A percentile compares a stretch with the other conserved stretches of the same genome.
Conservation (phyloP, 2,888 invertebrate species). For the Uropetala carovei region DNA sequence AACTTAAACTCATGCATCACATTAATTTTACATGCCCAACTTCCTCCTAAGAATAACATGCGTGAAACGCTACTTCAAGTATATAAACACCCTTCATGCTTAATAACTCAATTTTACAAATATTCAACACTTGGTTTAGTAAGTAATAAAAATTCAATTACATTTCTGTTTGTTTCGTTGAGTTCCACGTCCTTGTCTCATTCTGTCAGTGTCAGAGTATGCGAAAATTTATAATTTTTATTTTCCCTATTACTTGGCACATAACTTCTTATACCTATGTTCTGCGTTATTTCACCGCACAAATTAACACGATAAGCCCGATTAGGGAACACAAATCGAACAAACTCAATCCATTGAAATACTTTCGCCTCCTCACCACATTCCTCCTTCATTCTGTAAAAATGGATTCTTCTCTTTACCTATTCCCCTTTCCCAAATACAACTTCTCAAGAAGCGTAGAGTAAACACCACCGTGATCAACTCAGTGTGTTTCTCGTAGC, state of each 20-base stretch:
- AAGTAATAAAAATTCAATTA: slow-evolving; percentile 72
- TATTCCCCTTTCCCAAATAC: slow-evolving; percentile 73
- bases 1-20: slow-evolving; percentile 63
- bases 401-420: slow-evolving; percentile 70
- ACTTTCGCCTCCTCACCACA: slow-evolving; percentile 70
- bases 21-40: slow-evolving; percentile 63
- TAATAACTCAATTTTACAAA: slow-evolving; percentile 68
- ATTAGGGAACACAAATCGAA: slow-evolving; percentile 70
- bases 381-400: slow-evolving; percentile 71
- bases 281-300: slow-evolving; percentile 69
- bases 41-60: slow-evolving; percentile 61
- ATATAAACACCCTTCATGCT: slow-evolving; percentile 65
- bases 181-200: slow-evolving; percentile 78
- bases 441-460: slow-evolving; percentile 75
- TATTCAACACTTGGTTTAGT: slow-evolving; percentile 66
- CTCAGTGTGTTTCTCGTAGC: slow-evolving; percentile 62
- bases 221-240: slow-evolving; percentile 73
- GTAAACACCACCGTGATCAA: slow-evolving; percentile 78
- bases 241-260: slow-evolving; percentile 71
- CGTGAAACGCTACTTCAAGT: slow-evolving; percentile 54
- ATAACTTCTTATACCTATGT: slow-evolving; percentile 71
- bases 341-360: slow-evolving; percentile 69
- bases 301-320: slow-evolving; percentile 70
- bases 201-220: slow-evolving; percentile 74
- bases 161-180: slow-evolving; percentile 78